Evolutionary conservation across 2,113 vertebrate species (phyloP), one percentile per base, ranked within the genome.

Genomic region (Hemicordylus capensis): DNA sequence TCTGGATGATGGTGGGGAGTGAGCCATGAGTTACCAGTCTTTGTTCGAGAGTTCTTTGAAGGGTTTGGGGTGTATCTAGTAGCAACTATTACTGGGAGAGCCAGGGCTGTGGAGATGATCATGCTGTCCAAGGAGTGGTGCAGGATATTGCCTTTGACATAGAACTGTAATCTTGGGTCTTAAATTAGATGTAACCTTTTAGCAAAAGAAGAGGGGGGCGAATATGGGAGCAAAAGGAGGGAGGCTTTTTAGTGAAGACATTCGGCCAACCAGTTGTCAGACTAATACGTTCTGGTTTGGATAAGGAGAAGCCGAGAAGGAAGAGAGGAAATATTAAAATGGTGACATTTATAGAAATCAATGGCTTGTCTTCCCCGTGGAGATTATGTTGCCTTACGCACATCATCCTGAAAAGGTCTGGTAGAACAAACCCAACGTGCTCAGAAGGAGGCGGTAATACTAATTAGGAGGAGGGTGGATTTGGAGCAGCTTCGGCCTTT

Each of bases 381-480:
- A 39, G 26, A 48, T 6, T 82, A 0, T 17, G 19, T 83, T 91
- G 77, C 42, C 58, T 87, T 11, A 1, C 64, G 85, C 73, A 70
- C 93, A 85, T 91, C 63, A 22, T 11, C 66, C 66, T 70, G 51
- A 42, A 81, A 81, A 54, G 56, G 69, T 61, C 82, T 76, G 24
- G 39, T 28, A 64, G 42, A 51, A 51, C 42, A 75, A 75, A 51
- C 22, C n/a, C 22, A 75, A 54, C 46, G 15, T 5, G 28, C 44
- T 73, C 51, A 28, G 34, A 76, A 31, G 20, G 58, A 75, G 59
- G 44, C 66, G 51, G 64, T 54, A 15, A 39, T 63, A 20, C 72
- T 63, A 84, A 76, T 84, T 84, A 84, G 82, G 72, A 26, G 44
- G 54, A 26, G 76, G 91, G 86, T 51, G 42, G n/a, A 61, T 89